Percentiles rank a stretch among this genome's conserved stretches.
These are phyloP conservation scores for Mesodorylaimus sp. DNA, from an alignment of 2,888 invertebrate species.

Conservation along the genomic window DNA sequence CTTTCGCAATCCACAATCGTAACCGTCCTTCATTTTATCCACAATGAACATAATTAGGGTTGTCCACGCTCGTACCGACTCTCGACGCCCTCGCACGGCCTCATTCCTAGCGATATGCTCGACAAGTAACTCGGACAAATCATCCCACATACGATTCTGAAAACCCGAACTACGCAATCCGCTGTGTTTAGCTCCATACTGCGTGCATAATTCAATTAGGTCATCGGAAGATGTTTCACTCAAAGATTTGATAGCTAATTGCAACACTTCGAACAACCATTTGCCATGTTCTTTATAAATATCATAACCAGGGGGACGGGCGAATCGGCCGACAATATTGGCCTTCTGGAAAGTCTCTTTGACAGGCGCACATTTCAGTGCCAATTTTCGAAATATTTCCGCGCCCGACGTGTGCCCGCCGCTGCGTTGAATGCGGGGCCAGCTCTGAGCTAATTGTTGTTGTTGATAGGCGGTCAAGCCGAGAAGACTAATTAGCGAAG, in stretches of 20 bases:
- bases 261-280: neutral
- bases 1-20: too few relatives aligned
- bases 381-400: neutral
- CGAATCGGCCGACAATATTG: neutral
- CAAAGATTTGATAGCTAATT: neutral
- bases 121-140: neutral
- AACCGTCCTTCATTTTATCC: neutral
- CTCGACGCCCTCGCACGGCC: neutral
- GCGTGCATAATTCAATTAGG: neutral
- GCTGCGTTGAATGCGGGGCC: conserved; percentile 1
- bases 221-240: neutral
- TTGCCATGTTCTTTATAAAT: neutral
- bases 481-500: too few relatives aligned
- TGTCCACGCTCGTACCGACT: neutral
- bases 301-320: neutral
- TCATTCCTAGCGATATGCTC: neutral
- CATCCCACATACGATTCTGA: neutral
- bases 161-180: neutral
- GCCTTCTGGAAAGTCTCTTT: neutral
- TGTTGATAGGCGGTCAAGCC: neutral
- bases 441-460: neutral
- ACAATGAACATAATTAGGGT: neutral
- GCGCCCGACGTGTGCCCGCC: neutral
- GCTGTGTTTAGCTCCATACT: neutral
- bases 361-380: neutral